Evolutionary conservation across 2,113 vertebrate species (phyloP), one percentile per base, ranked within the genome.

Genomic region (Hystrix brachyura): DNA sequence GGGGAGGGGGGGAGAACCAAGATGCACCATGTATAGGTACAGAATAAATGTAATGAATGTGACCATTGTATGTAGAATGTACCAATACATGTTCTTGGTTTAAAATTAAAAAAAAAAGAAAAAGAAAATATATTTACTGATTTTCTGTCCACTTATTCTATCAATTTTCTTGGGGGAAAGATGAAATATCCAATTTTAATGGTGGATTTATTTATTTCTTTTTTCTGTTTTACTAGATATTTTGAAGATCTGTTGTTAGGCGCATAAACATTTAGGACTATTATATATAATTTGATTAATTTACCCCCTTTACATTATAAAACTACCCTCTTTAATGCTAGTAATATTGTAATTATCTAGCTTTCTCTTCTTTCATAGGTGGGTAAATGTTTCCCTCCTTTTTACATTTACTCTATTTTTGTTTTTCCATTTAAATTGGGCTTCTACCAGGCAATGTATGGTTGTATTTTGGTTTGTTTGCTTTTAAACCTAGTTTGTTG

Each of bases 401-500:
- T 43, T 76, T 69, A 12, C 32, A 59, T 88, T 80, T 65, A 87
- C 76, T 67, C 5, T 94, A 72, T 72, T 89, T 89, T 92, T 84
- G 29, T 72, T 32, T 89, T 53, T 84, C 43, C 43, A 88, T 4
- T 69, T 57, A n/a, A 88, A 57, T 13, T 84, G 6, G 15, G 23
- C 84, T 79, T 88, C 7, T 72, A 55, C 3, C 11, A 53, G 19
- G 18, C 55, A 71, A 85, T 13, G 17, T 29, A 15, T 27, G 43
- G 32, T 83, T 29, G 38, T 89, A 84, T 38, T 46, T 78, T 96
- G 57, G 27, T 9, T 65, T 79, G 53, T 78, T 64, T 59, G 3
- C 25, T 43, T 72, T 69, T 57, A 74, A 55, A 83, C 38, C 8
- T 23, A 91, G 8, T 43, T 57, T 78, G 4, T 69, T 46, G 64